These are phyloP conservation scores for Uromys caudimaculatus DNA, from an alignment of 2,797 vertebrate genomes.

Conservation along the genomic window DNA sequence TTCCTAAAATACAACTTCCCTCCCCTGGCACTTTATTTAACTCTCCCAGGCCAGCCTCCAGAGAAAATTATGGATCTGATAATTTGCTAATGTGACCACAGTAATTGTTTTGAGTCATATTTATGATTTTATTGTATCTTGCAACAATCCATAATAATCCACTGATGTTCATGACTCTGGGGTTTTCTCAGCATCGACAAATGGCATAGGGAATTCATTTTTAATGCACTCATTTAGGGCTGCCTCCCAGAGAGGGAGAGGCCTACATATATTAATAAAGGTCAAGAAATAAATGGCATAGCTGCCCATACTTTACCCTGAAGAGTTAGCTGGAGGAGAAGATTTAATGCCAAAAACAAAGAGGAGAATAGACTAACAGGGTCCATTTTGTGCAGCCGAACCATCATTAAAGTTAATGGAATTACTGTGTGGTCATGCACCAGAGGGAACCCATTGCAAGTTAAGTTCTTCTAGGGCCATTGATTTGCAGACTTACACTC, in stretches of 20 bases:
- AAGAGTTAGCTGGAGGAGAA: constrained; percentile 80
- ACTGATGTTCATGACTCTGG: constrained; percentile 76
- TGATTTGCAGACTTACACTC: constrained; percentile 57
- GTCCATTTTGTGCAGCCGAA: constrained; percentile 74
- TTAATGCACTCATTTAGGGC: constrained; percentile 78
- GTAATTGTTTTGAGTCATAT: constrained; percentile 83
- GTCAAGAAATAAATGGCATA: constrained; percentile 78
- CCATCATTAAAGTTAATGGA: constrained; percentile 86
- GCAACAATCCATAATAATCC: constrained; percentile 86
- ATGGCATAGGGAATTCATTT: constrained; percentile 73
- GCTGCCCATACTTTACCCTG: constrained; percentile 60
- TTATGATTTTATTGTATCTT: constrained; percentile 86
- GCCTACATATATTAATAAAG: constrained; percentile 73
- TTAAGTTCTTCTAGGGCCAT: constrained; percentile 78
- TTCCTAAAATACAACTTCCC: constrained; percentile 79
- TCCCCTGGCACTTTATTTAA: constrained; percentile 85
- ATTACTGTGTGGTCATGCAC: constrained; percentile 78
- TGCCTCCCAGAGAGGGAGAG: constrained; percentile 64
- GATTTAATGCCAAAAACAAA: constrained; percentile 82
- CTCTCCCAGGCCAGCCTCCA: constrained; percentile 77
- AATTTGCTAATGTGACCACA: constrained; percentile 85
- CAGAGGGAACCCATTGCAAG: constrained; percentile 79
- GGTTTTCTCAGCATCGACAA: constrained; percentile 74
- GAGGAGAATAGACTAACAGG: constrained; percentile 80
- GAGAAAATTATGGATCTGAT: constrained; percentile 86